Conservation (phyloP, 2,797 vertebrate genomes). For the Cygnus olor region DNA sequence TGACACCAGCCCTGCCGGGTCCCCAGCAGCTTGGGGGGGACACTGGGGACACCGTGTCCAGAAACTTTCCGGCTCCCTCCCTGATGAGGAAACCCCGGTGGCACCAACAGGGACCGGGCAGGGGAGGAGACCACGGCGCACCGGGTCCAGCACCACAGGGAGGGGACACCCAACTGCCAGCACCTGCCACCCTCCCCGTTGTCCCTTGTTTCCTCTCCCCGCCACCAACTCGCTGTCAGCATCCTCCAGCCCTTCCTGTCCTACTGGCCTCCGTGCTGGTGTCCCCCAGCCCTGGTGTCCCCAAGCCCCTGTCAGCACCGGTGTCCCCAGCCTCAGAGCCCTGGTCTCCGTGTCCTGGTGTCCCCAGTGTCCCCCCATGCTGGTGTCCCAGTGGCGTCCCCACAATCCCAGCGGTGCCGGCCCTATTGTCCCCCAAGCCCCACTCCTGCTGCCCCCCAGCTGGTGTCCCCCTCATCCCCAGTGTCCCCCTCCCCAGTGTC, state of each 20-base stretch:
- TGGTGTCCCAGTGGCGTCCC: not conserved
- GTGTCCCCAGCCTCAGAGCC: not conserved
- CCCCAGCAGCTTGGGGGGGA: not conserved
- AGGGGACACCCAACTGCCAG: not conserved
- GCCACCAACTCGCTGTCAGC: not conserved
- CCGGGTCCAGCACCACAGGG: accelerated
- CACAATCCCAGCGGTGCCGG: not conserved
- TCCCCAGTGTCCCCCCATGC: not conserved
- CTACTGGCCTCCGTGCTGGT: accelerated
- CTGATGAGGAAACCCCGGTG: not conserved
- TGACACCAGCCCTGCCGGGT: not conserved
- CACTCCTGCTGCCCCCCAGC: not conserved
- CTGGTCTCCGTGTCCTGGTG: not conserved
- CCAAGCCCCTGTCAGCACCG: not conserved
- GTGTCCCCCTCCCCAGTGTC: not conserved
- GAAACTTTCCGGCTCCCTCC: not conserved
- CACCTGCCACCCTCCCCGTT: not conserved
- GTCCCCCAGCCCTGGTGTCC: too few relatives aligned
- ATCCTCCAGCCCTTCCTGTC: not conserved
- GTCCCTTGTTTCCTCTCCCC: not conserved
- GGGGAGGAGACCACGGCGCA: not conserved
- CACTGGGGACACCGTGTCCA: too few relatives aligned
- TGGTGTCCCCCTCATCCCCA: not conserved
- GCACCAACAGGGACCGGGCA: accelerated
- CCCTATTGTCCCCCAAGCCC: not conserved